Evolutionary conservation across 2,113 vertebrate species (phyloP).

Genomic region (Myanophis thanlyinensis): DNA sequence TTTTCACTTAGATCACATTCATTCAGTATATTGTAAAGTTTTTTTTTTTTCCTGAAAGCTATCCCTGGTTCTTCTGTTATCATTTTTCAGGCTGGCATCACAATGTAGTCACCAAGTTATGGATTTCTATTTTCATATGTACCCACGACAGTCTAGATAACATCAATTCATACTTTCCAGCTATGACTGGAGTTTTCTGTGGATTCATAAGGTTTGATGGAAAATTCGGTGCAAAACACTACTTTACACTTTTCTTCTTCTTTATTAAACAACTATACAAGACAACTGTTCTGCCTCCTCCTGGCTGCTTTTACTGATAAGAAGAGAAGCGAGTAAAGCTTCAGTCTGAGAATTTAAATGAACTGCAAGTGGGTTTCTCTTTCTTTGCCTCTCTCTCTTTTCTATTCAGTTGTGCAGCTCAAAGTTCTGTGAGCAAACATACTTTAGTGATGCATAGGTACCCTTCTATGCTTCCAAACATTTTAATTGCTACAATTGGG

Average conservation of each 20-base stretch:
- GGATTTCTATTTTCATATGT: neutral
- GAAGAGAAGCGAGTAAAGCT: neutral
- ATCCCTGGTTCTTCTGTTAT: neutral
- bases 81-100: neutral
- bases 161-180: neutral
- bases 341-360: neutral
- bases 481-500: neutral
- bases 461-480: neutral
- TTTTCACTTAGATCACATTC: neutral
- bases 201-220: neutral
- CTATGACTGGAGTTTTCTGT: neutral
- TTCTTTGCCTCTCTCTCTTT: neutral
- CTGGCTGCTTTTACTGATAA: neutral
- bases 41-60: fast-evolving
- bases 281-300: neutral
- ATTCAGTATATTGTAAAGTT: neutral
- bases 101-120: neutral
- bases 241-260: neutral
- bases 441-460: neutral
- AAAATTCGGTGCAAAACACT: neutral
- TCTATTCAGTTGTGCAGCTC: neutral
- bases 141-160: neutral
- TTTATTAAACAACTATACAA: neutral
- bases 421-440: neutral
- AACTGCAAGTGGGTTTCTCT: neutral